Conservation (phyloP, 2,797 vertebrate species). For the Rhinoraja longicauda region DNA sequence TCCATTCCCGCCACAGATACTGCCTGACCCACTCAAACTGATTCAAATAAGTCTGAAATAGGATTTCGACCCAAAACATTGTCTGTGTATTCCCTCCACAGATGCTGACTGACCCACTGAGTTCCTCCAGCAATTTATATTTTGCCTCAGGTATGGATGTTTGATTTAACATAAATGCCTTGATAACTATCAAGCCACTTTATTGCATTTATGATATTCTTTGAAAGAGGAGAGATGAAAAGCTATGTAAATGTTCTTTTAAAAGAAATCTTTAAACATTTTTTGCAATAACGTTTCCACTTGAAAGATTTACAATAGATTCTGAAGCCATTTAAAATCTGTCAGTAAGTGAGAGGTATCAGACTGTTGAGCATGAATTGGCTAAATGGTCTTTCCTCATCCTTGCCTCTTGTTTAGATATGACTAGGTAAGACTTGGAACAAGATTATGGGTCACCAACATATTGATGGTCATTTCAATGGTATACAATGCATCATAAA, state of each 20-base stretch:
- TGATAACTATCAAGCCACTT: background rate
- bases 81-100: too few relatives aligned
- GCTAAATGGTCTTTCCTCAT: background rate
- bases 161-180: background rate
- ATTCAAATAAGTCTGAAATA: too few relatives aligned
- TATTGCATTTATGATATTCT: background rate
- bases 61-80: too few relatives aligned
- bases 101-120: too few relatives aligned
- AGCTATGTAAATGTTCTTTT: background rate
- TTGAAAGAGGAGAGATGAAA: background rate
- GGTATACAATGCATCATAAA: background rate
- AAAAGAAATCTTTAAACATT: background rate
- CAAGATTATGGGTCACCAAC: background rate
- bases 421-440: background rate
- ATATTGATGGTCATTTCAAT: background rate
- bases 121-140: too few relatives aligned
- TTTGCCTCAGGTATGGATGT: too few relatives aligned
- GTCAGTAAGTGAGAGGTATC: background rate
- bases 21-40: too few relatives aligned
- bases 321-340: background rate
- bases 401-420: conserved; percentile 2
- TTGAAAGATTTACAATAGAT: background rate
- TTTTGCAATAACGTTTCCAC: background rate
- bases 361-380: too few relatives aligned
- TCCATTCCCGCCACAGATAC: too few relatives aligned